Percentiles rank a stretch among this genome's conserved stretches.
These are phyloP conservation scores for Lepeophtheirus nordmannii DNA, from an alignment of 2,888 invertebrate species.

Conservation along the genomic window DNA sequence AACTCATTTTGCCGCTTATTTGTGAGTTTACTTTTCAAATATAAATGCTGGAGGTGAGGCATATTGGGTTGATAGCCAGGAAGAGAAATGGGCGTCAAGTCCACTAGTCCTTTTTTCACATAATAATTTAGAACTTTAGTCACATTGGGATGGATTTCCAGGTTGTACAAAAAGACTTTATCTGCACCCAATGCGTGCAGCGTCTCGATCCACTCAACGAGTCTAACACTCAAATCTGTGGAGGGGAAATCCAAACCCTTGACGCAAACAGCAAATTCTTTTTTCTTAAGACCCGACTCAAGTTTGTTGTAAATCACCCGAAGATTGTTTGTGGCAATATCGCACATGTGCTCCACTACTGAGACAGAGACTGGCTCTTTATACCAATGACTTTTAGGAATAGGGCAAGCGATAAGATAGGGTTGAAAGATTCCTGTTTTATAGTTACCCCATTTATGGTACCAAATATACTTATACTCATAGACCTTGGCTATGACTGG, in stretches of 20 bases:
- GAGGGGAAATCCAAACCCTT: conserved; percentile 84
- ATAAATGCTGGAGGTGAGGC: conserved; percentile 72
- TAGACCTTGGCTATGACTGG: conserved; percentile 50
- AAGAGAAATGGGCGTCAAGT: conserved; percentile 61
- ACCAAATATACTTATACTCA: conserved; percentile 87
- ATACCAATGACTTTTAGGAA: conserved; percentile 44
- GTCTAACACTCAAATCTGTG: conserved; percentile 69
- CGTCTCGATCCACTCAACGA: conserved; percentile 88
- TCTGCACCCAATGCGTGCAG: conserved; percentile 70
- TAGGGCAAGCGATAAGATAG: conserved; percentile 70
- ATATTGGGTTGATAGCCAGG: conserved; percentile 81
- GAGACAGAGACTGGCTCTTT: conserved; percentile 67
- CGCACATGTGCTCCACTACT: conserved; percentile 65
- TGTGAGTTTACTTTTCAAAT: conserved; percentile 72
- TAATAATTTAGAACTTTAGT: conserved; percentile 55
- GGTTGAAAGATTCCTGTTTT: conserved; percentile 79
- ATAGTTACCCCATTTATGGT: conserved; percentile 84
- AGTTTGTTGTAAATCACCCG: conserved; percentile 65
- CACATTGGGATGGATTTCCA: conserved; percentile 71
- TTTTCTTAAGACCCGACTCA: conserved; percentile 40
- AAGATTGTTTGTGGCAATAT: conserved; percentile 67
- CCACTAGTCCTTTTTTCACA: conserved; percentile 48
- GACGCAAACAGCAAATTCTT: conserved; percentile 78
- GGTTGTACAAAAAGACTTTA: conserved; percentile 75
- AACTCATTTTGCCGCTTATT: conserved; percentile 87